Percentiles rank a stretch among this genome's conserved stretches.
phyloP scores from a whole-genome alignment of 2,888 invertebrate genomes.

The Pterostichus niger region DNA sequence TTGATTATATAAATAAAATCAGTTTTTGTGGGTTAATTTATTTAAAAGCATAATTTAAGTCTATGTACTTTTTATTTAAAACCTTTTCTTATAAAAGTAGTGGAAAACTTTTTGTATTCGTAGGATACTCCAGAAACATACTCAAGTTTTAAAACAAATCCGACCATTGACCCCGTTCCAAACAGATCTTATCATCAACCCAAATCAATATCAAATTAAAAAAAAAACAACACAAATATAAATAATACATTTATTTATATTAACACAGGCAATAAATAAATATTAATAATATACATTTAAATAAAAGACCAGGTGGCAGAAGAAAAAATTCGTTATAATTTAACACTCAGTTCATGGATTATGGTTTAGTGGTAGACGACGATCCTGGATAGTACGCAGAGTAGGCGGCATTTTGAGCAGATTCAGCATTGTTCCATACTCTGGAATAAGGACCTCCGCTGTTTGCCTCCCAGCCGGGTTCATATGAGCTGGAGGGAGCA shows the following conservation, averaged over 20 bases:
- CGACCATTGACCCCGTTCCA: background rate
- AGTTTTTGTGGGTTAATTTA: too few relatives aligned
- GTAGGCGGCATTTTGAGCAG: constrained; percentile 83
- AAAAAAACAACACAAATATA: constrained; percentile 19
- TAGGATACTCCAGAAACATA: background rate
- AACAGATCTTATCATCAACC: constrained; percentile 8
- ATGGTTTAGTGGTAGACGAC: constrained; percentile 77
- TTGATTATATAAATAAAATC: too few relatives aligned
- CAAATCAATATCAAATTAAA: constrained; percentile 7
- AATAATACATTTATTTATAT: constrained; percentile 53
- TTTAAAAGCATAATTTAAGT: too few relatives aligned
- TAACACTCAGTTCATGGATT: constrained; percentile 53
- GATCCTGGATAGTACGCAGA: constrained; percentile 86
- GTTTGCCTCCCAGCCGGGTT: constrained; percentile 85
- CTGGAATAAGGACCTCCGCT: constrained; percentile 89
- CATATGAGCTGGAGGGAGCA: constrained; percentile 86
- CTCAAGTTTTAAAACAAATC: background rate
- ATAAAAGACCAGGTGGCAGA: constrained; percentile 12
- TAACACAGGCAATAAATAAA: constrained; percentile 64
- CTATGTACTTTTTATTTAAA: too few relatives aligned
- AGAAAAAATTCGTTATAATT: constrained; percentile 8
- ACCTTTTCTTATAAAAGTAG: too few relatives aligned
- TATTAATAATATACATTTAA: constrained; percentile 41
- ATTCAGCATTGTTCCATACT: constrained; percentile 82
- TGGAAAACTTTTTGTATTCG: too few relatives aligned